phyloP scores from a whole-genome alignment of 2,113 vertebrate species.

The Suricata suricatta region DNA sequence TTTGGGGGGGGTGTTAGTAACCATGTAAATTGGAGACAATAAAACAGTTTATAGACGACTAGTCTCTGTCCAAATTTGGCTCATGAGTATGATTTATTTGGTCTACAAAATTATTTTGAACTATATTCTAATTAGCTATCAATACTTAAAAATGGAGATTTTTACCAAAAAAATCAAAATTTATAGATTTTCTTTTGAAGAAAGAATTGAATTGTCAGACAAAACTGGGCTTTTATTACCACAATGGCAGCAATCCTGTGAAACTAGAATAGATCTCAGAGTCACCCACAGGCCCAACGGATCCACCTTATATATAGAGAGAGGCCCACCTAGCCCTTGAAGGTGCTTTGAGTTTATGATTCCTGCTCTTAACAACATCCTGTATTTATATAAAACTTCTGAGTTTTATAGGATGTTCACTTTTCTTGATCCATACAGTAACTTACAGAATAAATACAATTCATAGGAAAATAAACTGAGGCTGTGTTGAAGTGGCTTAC shows the following conservation, averaged over 20 bases:
- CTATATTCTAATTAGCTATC: not conserved
- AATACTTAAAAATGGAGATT: not conserved
- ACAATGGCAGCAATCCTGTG: not conserved
- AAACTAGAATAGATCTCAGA: not conserved
- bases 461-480: not conserved
- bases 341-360: not conserved
- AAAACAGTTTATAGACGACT: not conserved
- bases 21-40: not conserved
- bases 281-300: accelerated
- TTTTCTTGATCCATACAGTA: not conserved
- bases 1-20: not conserved
- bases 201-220: not conserved
- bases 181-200: not conserved
- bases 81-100: not conserved
- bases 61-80: not conserved
- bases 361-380: not conserved
- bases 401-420: not conserved
- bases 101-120: slow-evolving; percentile 5
- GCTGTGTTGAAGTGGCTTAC: not conserved
- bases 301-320: accelerated
- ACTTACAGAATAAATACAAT: not conserved
- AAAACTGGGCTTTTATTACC: not conserved
- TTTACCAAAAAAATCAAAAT: not conserved
- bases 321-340: not conserved
- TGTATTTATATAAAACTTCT: not conserved